Conservation (phyloP, 2,888 invertebrate genomes). For the Hemistola chrysoprasaria region DNA sequence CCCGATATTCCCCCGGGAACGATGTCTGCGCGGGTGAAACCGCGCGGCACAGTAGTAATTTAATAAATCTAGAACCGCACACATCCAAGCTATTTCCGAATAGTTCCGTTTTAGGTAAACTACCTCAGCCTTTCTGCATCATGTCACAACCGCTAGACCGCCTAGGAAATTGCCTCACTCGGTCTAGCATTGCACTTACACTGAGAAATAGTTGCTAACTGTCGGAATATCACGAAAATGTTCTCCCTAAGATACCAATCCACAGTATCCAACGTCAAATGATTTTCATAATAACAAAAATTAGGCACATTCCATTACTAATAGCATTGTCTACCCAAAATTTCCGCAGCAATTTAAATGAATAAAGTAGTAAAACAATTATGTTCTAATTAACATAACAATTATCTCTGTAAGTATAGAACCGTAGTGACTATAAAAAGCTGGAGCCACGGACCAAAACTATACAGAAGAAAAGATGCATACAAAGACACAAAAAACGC, state of each 20-base stretch:
- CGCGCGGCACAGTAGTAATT: no score
- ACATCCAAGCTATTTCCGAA: no score
- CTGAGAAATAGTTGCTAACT: no score
- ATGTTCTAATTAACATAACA: slow-evolving; percentile 11
- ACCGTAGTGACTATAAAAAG: slow-evolving; percentile 5
- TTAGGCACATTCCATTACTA: slow-evolving; percentile 8
- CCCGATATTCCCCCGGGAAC: no score
- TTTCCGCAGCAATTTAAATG: slow-evolving; percentile 17
- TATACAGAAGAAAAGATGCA: no score
- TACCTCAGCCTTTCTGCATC: slow-evolving; percentile 1
- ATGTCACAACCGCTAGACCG: slow-evolving; percentile 4
- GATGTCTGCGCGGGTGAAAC: no score
- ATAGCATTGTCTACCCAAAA: slow-evolving; percentile 15
- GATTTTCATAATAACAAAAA: slow-evolving; percentile 13
- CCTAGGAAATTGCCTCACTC: slow-evolving; percentile 5
- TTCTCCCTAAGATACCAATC: no score
- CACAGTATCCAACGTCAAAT: slow-evolving; percentile 3
- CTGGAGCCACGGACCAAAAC: no score
- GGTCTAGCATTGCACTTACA: not conserved
- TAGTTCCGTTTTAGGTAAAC: no score
- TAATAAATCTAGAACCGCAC: no score
- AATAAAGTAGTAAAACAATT: slow-evolving; percentile 24
- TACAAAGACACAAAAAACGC: no score
- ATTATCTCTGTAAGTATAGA: slow-evolving; percentile 3
- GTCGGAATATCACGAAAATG: no score